phyloP scores from a whole-genome alignment of 1,140 invertebrate species.

The Tetramorium alpestre region DNA sequence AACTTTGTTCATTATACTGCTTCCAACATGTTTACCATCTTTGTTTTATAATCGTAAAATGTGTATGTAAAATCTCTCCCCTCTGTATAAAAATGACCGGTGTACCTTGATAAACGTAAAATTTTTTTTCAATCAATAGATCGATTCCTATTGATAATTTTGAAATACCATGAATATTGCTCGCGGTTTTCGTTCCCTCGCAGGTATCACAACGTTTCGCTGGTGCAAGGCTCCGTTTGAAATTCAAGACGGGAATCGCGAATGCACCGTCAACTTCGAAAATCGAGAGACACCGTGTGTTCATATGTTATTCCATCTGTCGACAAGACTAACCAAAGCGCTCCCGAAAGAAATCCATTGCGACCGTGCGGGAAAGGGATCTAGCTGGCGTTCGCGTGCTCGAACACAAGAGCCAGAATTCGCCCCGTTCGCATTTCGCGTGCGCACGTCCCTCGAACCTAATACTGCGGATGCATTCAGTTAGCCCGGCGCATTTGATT shows the following conservation, averaged over 20 bases:
- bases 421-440: background rate
- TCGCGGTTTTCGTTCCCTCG: background rate
- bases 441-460: constrained; percentile 19
- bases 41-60: background rate
- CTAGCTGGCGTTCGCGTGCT: background rate
- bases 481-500: constrained; percentile 57
- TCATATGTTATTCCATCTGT: constrained; percentile 41
- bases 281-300: constrained; percentile 14
- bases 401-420: constrained; percentile 6
- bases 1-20: background rate
- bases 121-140: background rate
- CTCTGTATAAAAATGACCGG: background rate
- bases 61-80: too few species aligned
- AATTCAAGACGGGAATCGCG: constrained; percentile 27
- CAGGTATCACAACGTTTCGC: background rate
- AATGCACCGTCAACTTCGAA: background rate
- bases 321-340: constrained; percentile 9
- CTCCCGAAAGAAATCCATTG: constrained; percentile 26
- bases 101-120: background rate
- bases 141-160: background rate
- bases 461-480: constrained; percentile 48
- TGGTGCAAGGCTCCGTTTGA: background rate
- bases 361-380: background rate
- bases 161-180: background rate
- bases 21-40: background rate